Conservation (phyloP, 2,888 invertebrate genomes). For the Ecliptopera silaceata region DNA sequence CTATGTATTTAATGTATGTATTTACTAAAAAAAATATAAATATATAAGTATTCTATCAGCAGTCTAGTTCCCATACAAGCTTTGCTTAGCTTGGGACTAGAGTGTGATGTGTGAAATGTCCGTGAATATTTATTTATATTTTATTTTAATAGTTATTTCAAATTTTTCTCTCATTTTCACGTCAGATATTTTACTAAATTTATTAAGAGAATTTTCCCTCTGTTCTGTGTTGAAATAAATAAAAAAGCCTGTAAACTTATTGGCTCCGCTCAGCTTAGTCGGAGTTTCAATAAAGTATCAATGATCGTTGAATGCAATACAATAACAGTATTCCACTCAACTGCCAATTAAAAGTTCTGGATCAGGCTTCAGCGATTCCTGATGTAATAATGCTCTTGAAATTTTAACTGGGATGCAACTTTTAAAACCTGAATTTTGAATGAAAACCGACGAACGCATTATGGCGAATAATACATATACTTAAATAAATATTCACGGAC, state of each 20-base stretch:
- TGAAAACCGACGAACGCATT: not conserved
- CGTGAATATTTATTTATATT: too few relatives aligned
- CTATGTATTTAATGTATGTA: too few relatives aligned
- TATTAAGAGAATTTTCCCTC: too few relatives aligned
- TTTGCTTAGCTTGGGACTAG: too few relatives aligned
- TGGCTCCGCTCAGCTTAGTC: conserved; percentile 20
- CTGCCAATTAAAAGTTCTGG: conserved; percentile 78
- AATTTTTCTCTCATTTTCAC: too few relatives aligned
- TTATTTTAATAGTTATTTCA: too few relatives aligned
- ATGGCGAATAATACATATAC: not conserved
- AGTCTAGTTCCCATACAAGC: too few relatives aligned
- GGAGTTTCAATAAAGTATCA: conserved; percentile 53
- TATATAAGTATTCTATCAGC: too few relatives aligned
- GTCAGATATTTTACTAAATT: too few relatives aligned
- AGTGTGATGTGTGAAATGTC: too few relatives aligned
- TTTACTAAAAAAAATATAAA: too few relatives aligned
- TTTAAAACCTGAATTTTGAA: conserved; percentile 10
- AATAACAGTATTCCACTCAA: conserved; percentile 61
- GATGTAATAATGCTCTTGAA: conserved; percentile 64
- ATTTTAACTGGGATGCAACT: conserved; percentile 65
- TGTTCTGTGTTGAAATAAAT: not conserved
- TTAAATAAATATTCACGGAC: too few relatives aligned
- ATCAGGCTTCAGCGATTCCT: conserved; percentile 57
- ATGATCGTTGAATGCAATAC: conserved; percentile 55
- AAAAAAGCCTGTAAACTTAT: conserved; percentile 8